These are phyloP conservation scores for Pelusios castaneus DNA, from an alignment of 2,113 vertebrate species.

Conservation along the genomic window DNA sequence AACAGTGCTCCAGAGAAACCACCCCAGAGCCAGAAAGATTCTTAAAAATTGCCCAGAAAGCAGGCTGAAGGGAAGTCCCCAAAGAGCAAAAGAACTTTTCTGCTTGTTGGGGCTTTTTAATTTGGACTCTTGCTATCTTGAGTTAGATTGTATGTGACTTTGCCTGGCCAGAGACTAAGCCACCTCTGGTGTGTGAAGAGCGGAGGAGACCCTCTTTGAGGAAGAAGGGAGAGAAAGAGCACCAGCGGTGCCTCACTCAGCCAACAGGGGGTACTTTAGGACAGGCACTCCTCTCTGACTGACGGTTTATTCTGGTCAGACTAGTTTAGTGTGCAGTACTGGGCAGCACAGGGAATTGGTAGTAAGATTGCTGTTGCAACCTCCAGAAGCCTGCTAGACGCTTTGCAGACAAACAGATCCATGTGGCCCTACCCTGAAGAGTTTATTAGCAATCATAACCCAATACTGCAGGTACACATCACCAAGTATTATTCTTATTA, in stretches of 20 bases:
- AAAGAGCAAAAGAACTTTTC: not conserved
- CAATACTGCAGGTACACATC: not conserved
- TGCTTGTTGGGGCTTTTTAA: not conserved
- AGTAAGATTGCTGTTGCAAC: not conserved
- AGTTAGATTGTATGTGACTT: not conserved
- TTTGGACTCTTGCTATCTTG: not conserved
- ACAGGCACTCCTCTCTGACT: not conserved
- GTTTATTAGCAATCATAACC: not conserved
- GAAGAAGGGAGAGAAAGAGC: not conserved
- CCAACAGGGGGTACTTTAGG: not conserved
- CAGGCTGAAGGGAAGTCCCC: not conserved
- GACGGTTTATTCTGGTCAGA: not conserved
- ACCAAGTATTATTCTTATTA: not conserved
- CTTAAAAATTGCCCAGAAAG: not conserved
- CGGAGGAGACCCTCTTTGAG: not conserved
- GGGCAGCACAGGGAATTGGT: not conserved
- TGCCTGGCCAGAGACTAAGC: not conserved
- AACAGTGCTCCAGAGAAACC: no score
- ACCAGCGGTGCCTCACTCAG: not conserved
- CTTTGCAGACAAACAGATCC: not conserved
- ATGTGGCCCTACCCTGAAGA: not conserved
- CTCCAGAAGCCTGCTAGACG: not conserved
- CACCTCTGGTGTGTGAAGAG: not conserved
- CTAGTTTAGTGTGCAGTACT: rapidly evolving
- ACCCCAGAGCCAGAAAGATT: not conserved